These are phyloP conservation scores for Leptinotarsa lineolata DNA, from an alignment of 1,140 invertebrate species.

Conservation along the genomic window DNA sequence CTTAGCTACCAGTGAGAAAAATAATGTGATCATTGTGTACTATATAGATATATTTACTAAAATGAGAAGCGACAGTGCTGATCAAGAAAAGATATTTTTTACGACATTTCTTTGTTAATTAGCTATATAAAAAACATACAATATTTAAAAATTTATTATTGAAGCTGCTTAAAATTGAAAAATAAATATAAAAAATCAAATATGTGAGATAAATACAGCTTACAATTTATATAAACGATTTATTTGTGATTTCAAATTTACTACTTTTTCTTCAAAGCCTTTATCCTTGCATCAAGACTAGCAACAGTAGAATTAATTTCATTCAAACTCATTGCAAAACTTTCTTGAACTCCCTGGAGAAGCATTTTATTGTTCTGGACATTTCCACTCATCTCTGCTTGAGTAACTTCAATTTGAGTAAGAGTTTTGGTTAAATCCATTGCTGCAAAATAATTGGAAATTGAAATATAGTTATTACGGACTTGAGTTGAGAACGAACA, in stretches of 20 bases:
- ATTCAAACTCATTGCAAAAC: slow-evolving; percentile 75
- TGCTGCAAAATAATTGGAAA: slow-evolving; percentile 60
- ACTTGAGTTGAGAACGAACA: neutral
- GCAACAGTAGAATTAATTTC: slow-evolving; percentile 75
- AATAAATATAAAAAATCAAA: neutral
- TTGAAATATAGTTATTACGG: slow-evolving; percentile 19
- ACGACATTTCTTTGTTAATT: too few relatives aligned
- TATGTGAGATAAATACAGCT: slow-evolving; percentile 1
- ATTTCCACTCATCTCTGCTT: slow-evolving; percentile 72
- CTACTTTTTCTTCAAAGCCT: slow-evolving; percentile 60
- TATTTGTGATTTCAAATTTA: neutral
- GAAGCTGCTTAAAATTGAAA: neutral
- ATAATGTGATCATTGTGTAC: too few relatives aligned
- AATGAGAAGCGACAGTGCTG: too few relatives aligned
- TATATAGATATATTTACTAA: too few relatives aligned
- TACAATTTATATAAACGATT: slow-evolving; percentile 7
- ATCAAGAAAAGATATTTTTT: too few relatives aligned
- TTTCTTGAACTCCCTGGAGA: slow-evolving; percentile 79
- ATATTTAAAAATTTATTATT: neutral
- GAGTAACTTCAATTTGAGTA: slow-evolving; percentile 79
- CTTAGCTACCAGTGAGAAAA: too few relatives aligned
- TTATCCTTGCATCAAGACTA: slow-evolving; percentile 74
- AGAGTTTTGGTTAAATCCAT: slow-evolving; percentile 84
- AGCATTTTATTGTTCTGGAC: slow-evolving; percentile 78
- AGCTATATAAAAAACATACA: too few relatives aligned